Evolutionary conservation across 2,888 invertebrate genomes (phyloP).

Genomic region (Pheosia tremula): DNA sequence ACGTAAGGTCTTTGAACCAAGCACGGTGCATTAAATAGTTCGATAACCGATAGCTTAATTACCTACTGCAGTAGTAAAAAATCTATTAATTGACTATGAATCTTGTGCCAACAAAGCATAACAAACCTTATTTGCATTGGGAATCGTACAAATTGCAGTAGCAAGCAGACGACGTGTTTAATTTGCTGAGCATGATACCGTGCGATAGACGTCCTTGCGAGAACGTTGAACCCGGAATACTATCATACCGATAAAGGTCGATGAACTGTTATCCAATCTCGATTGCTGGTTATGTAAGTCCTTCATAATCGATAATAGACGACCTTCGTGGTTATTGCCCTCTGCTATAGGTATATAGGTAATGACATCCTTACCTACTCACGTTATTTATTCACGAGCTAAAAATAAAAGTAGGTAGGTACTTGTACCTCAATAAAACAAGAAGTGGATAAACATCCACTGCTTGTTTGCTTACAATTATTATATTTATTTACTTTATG

Average conservation of each 20-base stretch:
- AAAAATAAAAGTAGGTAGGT: conserved; percentile 1
- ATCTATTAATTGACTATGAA: conserved; percentile 37
- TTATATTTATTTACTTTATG: too few relatives aligned
- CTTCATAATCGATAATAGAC: conserved; percentile 58
- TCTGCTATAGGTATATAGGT: conserved; percentile 34
- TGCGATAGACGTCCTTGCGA: conserved; percentile 72
- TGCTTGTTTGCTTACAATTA: neutral
- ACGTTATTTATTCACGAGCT: conserved; percentile 17
- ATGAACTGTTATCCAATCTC: conserved; percentile 65
- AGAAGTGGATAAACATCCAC: neutral
- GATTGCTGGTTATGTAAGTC: conserved; percentile 66
- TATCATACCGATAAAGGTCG: conserved; percentile 57
- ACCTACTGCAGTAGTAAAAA: conserved; percentile 46
- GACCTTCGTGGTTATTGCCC: conserved; percentile 72
- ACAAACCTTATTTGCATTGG: conserved; percentile 30
- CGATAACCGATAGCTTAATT: conserved; percentile 54
- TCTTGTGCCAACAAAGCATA: conserved; percentile 22
- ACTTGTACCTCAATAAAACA: neutral
- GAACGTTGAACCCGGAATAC: conserved; percentile 76
- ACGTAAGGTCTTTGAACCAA: conserved; percentile 23
- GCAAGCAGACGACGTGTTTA: conserved; percentile 39
- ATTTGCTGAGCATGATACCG: conserved; percentile 43
- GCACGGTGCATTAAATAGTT: conserved; percentile 38
- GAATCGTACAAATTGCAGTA: conserved; percentile 23
- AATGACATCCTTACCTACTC: conserved; percentile 42